Evolutionary conservation across 2,888 invertebrate genomes (phyloP), one percentile per base, ranked within the genome.

Genomic region (Trichogramma evanescens): DNA sequence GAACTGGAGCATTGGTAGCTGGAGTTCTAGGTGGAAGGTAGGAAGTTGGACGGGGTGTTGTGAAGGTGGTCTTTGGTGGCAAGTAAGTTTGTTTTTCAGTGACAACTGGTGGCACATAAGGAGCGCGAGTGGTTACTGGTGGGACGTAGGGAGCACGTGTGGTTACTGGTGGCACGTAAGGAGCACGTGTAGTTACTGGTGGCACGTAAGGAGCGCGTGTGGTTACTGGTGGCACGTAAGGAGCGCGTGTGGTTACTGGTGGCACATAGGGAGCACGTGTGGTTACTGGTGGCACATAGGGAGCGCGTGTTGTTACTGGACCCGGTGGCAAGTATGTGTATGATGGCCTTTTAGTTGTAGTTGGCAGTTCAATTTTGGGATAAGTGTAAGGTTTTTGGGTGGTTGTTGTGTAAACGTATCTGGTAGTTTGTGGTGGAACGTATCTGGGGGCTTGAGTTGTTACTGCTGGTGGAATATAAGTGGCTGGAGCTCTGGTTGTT

Each of bases 261-360:
- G 45, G 45, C 39, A 26, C 53, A 46, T 9, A 63, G 56, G 43
- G 46, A 5, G 26, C 26, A 3, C 26, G 26, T 26, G 26, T 26
- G 26, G 59, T 58, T 26, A 3, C 52, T 26, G 62, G 58, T 41
- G 50, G 52, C 39, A 26, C 53, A 43, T 9, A 63, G 56, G 43
- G 46, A 8, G 26, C 26, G 3, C 26, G 26, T 26, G 26, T 26
- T 26, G 26, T 26, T 26, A 26, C 26, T 26, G 26, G 26, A 26
- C 26, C 26, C 26, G 52, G 53, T 10, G 56, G 41, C 5, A 43
- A 50, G n/a, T 56, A 60, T 54, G 49, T 54, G 64, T 64, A 67
- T 38, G 58, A 66, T 9, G 68, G 69, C 57, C 38, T 67, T 39
- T 71, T 45, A 58, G 73, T 8, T 60, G 46, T 66, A 61, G 38